A percentile compares a stretch with the other conserved stretches of the same genome.
phyloP scores from a whole-genome alignment of 1,140 invertebrate species.

The Mizuhopecten yessoensis region DNA sequence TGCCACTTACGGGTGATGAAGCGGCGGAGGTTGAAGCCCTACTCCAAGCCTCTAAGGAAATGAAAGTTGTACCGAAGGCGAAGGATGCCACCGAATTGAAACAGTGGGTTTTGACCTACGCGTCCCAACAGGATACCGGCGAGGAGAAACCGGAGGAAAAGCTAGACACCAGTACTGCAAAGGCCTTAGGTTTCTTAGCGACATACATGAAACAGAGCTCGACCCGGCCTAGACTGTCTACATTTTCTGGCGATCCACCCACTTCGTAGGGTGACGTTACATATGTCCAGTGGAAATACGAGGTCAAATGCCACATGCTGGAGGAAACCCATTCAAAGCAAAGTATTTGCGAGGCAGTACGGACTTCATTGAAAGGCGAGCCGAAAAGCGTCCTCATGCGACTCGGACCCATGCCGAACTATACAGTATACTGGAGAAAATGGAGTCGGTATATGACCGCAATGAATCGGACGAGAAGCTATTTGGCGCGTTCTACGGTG shows the following conservation, averaged over 20 bases:
- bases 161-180: too few relatives aligned
- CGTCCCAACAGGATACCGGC: too few relatives aligned
- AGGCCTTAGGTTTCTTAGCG: too few relatives aligned
- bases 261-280: background rate
- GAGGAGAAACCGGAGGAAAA: too few relatives aligned
- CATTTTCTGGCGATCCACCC: background rate
- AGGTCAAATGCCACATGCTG: background rate
- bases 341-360: background rate
- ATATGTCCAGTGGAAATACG: background rate
- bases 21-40: too few relatives aligned
- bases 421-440: background rate
- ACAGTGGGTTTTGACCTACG: too few relatives aligned
- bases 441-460: slow-evolving; percentile 41
- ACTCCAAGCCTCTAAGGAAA: too few relatives aligned
- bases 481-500: slow-evolving; percentile 44
- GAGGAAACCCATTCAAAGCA: background rate
- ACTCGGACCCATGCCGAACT: slow-evolving; percentile 41
- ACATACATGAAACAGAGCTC: too few relatives aligned
- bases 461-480: slow-evolving; percentile 19
- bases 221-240: too few relatives aligned
- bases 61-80: too few relatives aligned
- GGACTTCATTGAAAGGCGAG: slow-evolving; percentile 40
- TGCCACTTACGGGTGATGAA: too few relatives aligned
- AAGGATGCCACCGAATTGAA: too few relatives aligned
- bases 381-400: slow-evolving; percentile 42